A percentile compares a stretch with the other conserved stretches of the same genome.
Conservation (phyloP, 2,888 invertebrate genomes). For the Heliconius aoede region DNA sequence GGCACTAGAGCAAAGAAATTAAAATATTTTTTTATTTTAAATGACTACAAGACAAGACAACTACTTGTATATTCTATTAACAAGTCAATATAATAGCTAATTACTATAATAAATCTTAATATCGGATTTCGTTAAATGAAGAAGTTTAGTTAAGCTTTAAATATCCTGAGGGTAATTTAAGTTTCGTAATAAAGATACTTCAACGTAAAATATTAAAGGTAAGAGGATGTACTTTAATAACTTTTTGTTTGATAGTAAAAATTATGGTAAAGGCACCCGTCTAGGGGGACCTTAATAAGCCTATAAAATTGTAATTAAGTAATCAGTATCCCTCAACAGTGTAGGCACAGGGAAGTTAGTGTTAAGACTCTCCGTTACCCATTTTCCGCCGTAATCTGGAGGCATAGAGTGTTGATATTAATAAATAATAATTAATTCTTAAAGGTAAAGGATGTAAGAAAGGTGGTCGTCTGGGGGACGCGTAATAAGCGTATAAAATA, state of each 20-base stretch:
- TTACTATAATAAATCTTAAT: slow-evolving; percentile 24
- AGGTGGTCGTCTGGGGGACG: slow-evolving; percentile 37
- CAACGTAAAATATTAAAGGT: slow-evolving; percentile 31
- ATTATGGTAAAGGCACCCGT: slow-evolving; percentile 42
- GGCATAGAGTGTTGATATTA: too few relatives aligned
- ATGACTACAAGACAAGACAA: too few relatives aligned
- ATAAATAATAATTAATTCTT: slow-evolving; percentile 17
- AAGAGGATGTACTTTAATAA: slow-evolving; percentile 42
- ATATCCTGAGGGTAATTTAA: slow-evolving; percentile 35
- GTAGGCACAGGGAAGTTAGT: too few relatives aligned
- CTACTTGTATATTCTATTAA: background rate
- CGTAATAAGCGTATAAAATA: slow-evolving; percentile 24
- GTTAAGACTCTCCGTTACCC: too few relatives aligned
- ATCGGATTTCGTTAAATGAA: slow-evolving; percentile 26
- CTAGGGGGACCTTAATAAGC: slow-evolving; percentile 24
- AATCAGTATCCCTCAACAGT: too few relatives aligned
- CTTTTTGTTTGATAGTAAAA: slow-evolving; percentile 48
- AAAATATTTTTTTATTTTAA: too few relatives aligned
- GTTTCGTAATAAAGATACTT: slow-evolving; percentile 33
- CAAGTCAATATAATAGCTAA: slow-evolving; percentile 3
- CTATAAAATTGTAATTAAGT: too few relatives aligned
- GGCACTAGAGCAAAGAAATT: too few relatives aligned
- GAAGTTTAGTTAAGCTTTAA: slow-evolving; percentile 30
- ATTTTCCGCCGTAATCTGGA: too few relatives aligned
- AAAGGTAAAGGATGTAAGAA: slow-evolving; percentile 36